A percentile compares a stretch with the other conserved stretches of the same genome.
These are phyloP conservation scores for Globia sparganii DNA, from an alignment of 2,888 invertebrate genomes.

Conservation along the genomic window DNA sequence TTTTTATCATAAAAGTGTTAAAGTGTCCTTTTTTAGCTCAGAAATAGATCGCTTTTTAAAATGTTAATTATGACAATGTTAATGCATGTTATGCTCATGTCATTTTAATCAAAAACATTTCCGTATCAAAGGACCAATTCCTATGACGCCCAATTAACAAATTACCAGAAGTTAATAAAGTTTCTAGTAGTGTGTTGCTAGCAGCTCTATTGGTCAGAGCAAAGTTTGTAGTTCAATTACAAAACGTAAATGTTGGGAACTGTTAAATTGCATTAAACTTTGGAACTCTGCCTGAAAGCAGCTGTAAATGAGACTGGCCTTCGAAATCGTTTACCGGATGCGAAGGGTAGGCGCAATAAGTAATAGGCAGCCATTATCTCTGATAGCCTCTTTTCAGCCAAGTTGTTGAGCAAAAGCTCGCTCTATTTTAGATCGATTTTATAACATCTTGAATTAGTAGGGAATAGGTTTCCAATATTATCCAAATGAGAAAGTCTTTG, in stretches of 20 bases:
- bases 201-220: slow-evolving; percentile 12
- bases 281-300: slow-evolving; percentile 38
- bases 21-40: background rate
- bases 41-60: background rate
- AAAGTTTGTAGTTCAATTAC: slow-evolving; percentile 52
- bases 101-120: background rate
- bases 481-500: background rate
- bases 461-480: background rate
- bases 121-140: slow-evolving; percentile 9
- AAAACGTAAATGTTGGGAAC: slow-evolving; percentile 50
- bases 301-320: slow-evolving; percentile 49
- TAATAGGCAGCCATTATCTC: slow-evolving; percentile 42
- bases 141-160: slow-evolving; percentile 11
- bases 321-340: slow-evolving; percentile 40
- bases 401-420: slow-evolving; percentile 27
- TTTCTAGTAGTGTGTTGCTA: slow-evolving; percentile 23
- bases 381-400: slow-evolving; percentile 42
- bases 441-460: background rate
- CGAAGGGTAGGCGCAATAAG: slow-evolving; percentile 40
- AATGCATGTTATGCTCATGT: background rate
- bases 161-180: slow-evolving; percentile 24
- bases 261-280: slow-evolving; percentile 57
- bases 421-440: slow-evolving; percentile 39
- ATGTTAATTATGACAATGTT: background rate
- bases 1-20: background rate